These are phyloP conservation scores for Eueremaeus valkanovi DNA, from an alignment of 2,888 invertebrate genomes.

Conservation along the genomic window DNA sequence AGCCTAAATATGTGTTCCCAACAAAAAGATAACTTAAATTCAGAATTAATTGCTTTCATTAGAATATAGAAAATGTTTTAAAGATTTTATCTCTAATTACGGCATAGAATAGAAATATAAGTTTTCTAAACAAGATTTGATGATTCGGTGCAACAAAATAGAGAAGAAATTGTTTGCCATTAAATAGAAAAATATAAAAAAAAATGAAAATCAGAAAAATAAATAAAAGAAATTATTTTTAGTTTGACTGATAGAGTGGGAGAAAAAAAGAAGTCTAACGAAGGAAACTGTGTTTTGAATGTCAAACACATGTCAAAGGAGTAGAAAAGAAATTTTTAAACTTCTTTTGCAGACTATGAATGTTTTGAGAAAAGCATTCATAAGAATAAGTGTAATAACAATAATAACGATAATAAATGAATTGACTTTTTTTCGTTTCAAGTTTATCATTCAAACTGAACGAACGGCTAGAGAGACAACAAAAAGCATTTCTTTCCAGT, in stretches of 20 bases:
- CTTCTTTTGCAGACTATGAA: not conserved
- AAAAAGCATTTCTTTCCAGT: not conserved
- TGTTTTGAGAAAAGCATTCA: not conserved
- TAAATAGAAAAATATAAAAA: too few species aligned
- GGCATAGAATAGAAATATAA: too few species aligned
- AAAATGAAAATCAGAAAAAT: not conserved
- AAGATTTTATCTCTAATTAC: too few species aligned
- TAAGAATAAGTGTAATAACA: not conserved
- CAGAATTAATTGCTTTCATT: too few species aligned
- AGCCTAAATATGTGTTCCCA: too few species aligned
- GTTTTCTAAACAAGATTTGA: too few species aligned
- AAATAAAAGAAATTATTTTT: not conserved
- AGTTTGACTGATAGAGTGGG: not conserved
- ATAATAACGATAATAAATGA: not conserved
- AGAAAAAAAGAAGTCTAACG: not conserved
- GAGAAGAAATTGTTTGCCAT: too few species aligned
- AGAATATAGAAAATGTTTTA: too few species aligned
- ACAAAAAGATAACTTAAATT: too few species aligned
- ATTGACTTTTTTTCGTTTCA: not conserved
- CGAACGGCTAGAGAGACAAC: not conserved
- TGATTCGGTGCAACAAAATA: too few species aligned
- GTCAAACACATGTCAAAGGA: conserved; percentile 4
- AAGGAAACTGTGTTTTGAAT: conserved; percentile 13
- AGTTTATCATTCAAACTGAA: not conserved
- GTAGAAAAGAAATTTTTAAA: not conserved